phyloP scores from a whole-genome alignment of 1,140 invertebrate genomes.

The Aphelenchoides besseyi region DNA sequence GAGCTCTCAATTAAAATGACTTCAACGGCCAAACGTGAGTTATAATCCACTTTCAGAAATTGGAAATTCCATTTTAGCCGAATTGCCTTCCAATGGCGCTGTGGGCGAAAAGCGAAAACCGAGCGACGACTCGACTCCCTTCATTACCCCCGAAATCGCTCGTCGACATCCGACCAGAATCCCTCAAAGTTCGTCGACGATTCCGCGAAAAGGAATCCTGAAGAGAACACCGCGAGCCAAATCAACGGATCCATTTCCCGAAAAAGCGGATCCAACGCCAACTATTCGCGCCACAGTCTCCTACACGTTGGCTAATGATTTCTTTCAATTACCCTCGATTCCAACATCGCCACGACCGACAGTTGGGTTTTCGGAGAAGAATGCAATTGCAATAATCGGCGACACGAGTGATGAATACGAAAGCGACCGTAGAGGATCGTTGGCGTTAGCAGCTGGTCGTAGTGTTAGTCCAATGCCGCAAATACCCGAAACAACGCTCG shows the following conservation, averaged over 20 bases:
- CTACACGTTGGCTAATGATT: conserved; percentile 42
- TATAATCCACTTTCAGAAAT: not conserved
- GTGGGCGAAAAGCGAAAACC: conserved; percentile 2
- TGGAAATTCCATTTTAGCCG: not conserved
- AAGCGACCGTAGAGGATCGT: conserved; percentile 36
- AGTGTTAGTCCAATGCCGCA: conserved; percentile 34
- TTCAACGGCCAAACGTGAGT: conserved; percentile 7
- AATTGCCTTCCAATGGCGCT: not conserved
- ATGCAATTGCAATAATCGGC: conserved; percentile 57
- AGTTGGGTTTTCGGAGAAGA: conserved; percentile 55
- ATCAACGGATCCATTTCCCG: conserved; percentile 16
- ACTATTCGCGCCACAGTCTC: conserved; percentile 28
- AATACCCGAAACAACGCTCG: conserved; percentile 6
- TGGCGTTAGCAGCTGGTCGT: conserved; percentile 24
- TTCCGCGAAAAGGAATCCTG: conserved; percentile 44
- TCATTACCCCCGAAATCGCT: conserved; percentile 27
- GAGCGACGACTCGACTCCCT: not conserved
- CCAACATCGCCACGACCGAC: conserved; percentile 36
- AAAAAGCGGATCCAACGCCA: conserved; percentile 18
- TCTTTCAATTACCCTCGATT: not conserved
- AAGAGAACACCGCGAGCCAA: conserved; percentile 36
- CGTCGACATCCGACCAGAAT: conserved; percentile 6
- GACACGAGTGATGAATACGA: conserved; percentile 58
- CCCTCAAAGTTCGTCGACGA: conserved; percentile 34
- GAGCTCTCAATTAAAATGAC: too few species aligned